phyloP scores from a whole-genome alignment of 2,797 vertebrate genomes.

The Antrozous pallidus region DNA sequence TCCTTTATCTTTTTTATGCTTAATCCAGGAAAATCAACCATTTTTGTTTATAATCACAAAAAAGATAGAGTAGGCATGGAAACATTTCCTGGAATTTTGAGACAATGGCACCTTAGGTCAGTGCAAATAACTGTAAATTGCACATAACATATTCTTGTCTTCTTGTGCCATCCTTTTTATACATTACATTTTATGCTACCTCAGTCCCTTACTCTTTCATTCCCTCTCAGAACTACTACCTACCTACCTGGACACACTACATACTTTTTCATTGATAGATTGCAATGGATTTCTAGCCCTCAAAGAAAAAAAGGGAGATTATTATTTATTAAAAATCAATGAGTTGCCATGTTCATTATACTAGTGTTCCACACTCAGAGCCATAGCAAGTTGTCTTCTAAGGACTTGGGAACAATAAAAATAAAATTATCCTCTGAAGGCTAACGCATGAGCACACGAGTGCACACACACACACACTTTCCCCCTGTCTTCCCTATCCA shows the following conservation, averaged over 20 bases:
- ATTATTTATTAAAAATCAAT: conserved; percentile 47
- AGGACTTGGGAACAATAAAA: conserved; percentile 35
- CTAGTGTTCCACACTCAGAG: conserved; percentile 46
- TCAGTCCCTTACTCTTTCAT: background rate
- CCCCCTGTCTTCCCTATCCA: background rate
- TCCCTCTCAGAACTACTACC: background rate
- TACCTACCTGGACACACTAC: background rate
- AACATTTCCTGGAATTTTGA: background rate
- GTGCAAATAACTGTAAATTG: background rate
- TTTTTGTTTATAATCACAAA: background rate
- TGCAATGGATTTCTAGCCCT: background rate
- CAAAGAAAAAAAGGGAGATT: conserved; percentile 18
- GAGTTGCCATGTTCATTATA: conserved; percentile 58
- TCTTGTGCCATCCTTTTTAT: background rate
- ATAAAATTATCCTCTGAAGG: conserved; percentile 28
- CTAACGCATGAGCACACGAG: background rate
- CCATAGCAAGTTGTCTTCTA: conserved; percentile 16
- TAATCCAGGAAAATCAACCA: background rate
- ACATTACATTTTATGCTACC: background rate
- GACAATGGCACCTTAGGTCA: background rate
- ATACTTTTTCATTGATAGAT: conserved; percentile 49
- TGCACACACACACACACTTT: background rate
- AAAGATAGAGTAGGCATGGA: background rate
- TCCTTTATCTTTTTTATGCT: background rate
- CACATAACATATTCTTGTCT: background rate